Evolutionary conservation across 2,797 vertebrate genomes (phyloP), one percentile per base, ranked within the genome.

Genomic region (Pipistrellus pygmaeus): DNA sequence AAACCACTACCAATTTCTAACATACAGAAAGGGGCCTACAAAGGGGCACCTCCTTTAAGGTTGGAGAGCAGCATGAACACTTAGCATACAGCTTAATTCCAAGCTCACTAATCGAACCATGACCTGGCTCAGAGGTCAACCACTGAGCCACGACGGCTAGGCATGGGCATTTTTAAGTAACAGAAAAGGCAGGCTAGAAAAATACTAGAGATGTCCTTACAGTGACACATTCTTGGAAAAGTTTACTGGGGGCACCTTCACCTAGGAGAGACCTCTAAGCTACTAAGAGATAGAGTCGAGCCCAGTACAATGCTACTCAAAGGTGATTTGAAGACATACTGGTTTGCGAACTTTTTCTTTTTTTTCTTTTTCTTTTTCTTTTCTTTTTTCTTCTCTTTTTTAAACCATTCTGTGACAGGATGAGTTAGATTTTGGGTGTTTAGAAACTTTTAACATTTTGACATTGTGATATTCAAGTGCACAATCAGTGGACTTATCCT

Each of bases 151-250:
- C 15, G n/a, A 17, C 1, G 30, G 30, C 62, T 17, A 64, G 60
- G 27, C 27, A 57, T 69, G 41, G 27, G 72, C 93, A 86, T 77
- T 94, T 95, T 75, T 87, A 88, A 71, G 78, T 27, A 57, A 17
- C 15, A 90, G 48, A 68, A 85, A 85, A 95, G 20, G 30, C 4
- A 81, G 12, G 23, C 55, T 92, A 90, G 21, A 84, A 94, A 93
- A 76, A 46, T 55, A 66, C 15, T 62, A 91, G 38, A 60, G n/a
- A 71, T 75, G n/a, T 41, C 81, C 71, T 93, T 72, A 72, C 6
- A 80, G 15, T 30, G 32, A 73, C 11, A 68, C 7, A 64, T 57
- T 71, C 57, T 62, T 89, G 88, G 72, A 48, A 88, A 88, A 78
- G 53, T 55, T 91, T 48, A 76, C 25, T 51, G 51, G 53, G 66